These are phyloP conservation scores for Phortica variegata DNA, from an alignment of 1,140 invertebrate species.

Conservation along the genomic window DNA sequence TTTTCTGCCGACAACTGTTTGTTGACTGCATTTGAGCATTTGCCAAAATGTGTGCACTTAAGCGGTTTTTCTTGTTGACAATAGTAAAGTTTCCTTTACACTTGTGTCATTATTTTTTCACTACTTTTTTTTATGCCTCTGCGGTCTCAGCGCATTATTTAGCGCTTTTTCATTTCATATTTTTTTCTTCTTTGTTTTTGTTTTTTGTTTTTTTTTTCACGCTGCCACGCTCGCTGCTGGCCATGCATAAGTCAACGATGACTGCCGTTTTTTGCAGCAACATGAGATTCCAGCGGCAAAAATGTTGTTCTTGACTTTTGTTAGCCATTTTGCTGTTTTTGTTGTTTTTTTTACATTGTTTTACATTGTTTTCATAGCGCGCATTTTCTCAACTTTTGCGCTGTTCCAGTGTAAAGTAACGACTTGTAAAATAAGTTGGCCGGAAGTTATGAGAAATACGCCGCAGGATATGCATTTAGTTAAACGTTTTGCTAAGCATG, in stretches of 20 bases:
- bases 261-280: no score
- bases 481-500: conserved; percentile 34
- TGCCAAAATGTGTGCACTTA: background rate
- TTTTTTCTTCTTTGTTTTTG: no score
- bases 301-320: no score
- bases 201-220: no score
- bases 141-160: no score
- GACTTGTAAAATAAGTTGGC: conserved; percentile 36
- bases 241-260: no score
- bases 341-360: background rate
- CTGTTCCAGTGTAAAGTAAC: background rate
- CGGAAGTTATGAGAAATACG: conserved; percentile 45
- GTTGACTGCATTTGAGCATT: conserved; percentile 2
- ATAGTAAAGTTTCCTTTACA: no score
- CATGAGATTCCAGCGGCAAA: no score
- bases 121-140: no score
- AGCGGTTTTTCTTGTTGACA: background rate
- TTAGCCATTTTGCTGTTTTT: background rate
- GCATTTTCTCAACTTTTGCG: background rate
- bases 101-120: no score
- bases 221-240: no score
- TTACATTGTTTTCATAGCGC: background rate
- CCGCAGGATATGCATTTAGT: conserved; percentile 48
- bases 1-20: background rate
- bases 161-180: no score